A percentile compares a stretch with the other conserved stretches of the same genome.
These are phyloP conservation scores for Molanna angustata DNA, from an alignment of 2,888 invertebrate species.

Conservation along the genomic window DNA sequence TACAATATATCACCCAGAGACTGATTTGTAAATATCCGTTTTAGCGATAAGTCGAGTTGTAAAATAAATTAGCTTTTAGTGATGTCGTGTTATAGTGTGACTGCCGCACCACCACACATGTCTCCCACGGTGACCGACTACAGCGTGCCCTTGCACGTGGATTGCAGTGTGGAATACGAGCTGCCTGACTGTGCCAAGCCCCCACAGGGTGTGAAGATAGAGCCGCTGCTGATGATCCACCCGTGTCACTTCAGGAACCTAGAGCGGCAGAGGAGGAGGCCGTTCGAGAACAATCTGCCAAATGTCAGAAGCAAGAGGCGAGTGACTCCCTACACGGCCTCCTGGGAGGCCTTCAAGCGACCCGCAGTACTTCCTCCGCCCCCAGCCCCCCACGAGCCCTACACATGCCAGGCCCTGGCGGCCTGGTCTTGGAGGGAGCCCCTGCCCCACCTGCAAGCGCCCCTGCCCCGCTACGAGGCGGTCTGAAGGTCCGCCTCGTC, in stretches of 20 bases:
- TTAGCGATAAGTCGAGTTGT: slow-evolving; percentile 16
- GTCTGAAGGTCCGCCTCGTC: slow-evolving; percentile 18
- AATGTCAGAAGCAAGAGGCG: slow-evolving; percentile 54
- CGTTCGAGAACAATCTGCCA: slow-evolving; percentile 68
- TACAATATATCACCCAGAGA: slow-evolving; percentile 27
- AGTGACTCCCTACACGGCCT: slow-evolving; percentile 15
- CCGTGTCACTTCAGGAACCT: slow-evolving; percentile 72
- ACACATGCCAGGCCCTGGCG: slow-evolving; percentile 25
- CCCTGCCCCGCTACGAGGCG: slow-evolving; percentile 30
- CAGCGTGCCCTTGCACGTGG: slow-evolving; percentile 68
- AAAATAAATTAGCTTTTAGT: neutral
- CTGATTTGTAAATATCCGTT: slow-evolving; percentile 26
- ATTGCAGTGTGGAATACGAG: slow-evolving; percentile 75
- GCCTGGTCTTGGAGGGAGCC: slow-evolving; percentile 25
- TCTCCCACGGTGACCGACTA: slow-evolving; percentile 48
- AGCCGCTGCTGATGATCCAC: slow-evolving; percentile 74
- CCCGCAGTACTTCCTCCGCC: slow-evolving; percentile 14
- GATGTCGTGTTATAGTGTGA: slow-evolving; percentile 21
- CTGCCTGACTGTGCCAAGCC: slow-evolving; percentile 71
- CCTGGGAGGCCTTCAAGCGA: slow-evolving; percentile 27
- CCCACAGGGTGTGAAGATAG: slow-evolving; percentile 63
- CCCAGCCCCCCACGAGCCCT: slow-evolving; percentile 23
- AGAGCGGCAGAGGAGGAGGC: slow-evolving; percentile 65
- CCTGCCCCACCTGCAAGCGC: slow-evolving; percentile 20
- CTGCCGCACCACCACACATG: slow-evolving; percentile 7